Percentiles rank a stretch among this genome's conserved stretches.
phyloP scores from a whole-genome alignment of 2,113 vertebrate species.

The Taxidea taxus region DNA sequence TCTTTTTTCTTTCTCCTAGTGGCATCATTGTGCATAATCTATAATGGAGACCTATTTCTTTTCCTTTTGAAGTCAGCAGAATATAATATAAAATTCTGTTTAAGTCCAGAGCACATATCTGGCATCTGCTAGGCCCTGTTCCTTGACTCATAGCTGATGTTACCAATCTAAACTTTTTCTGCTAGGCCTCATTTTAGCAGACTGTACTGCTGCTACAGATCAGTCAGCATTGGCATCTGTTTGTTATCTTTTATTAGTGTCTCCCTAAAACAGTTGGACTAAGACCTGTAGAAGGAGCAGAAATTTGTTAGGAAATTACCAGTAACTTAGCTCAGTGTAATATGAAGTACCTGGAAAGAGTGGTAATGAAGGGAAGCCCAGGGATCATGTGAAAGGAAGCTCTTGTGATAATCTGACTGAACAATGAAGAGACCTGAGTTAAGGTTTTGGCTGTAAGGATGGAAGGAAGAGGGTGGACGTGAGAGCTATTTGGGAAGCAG shows the following conservation, averaged over 20 bases:
- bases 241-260: constrained; percentile 1
- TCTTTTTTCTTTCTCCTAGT: neutral
- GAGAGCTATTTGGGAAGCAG: neutral
- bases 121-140: neutral
- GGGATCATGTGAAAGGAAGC: neutral
- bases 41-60: neutral
- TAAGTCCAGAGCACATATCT: neutral
- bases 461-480: neutral
- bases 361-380: neutral
- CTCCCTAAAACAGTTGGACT: neutral
- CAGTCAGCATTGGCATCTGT: neutral
- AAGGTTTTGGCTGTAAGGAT: neutral
- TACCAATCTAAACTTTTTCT: neutral
- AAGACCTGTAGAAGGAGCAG: neutral
- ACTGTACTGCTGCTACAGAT: neutral
- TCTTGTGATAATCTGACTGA: neutral
- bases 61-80: neutral
- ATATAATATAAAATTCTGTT: neutral
- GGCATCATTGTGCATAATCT: neutral
- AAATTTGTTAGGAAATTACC: neutral
- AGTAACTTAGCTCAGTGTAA: neutral
- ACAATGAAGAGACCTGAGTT: neutral
- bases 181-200: neutral
- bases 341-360: neutral
- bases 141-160: neutral